phyloP scores from a whole-genome alignment of 2,113 vertebrate species.

The Macrotis lagotis region DNA sequence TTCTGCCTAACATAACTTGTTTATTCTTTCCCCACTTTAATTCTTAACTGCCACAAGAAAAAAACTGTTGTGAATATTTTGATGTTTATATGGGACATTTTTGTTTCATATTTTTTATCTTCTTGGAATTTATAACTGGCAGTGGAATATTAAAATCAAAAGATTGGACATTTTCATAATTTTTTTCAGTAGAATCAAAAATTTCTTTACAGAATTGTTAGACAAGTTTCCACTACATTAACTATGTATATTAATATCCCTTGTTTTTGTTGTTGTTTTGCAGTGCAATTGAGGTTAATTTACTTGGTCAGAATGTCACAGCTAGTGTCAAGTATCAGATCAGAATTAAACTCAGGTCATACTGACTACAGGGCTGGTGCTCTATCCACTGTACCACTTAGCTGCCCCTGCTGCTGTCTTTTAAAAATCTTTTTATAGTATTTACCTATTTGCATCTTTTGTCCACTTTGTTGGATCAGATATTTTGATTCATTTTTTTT shows the following conservation, averaged over 20 bases:
- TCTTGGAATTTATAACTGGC: not conserved
- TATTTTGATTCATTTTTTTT: too few species aligned
- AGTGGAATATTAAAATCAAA: not conserved
- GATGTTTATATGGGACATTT: not conserved
- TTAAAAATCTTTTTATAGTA: too few species aligned
- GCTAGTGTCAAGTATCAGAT: too few species aligned
- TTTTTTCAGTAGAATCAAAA: not conserved
- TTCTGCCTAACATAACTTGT: not conserved
- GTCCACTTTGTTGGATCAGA: too few species aligned
- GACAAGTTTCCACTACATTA: not conserved
- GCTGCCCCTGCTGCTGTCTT: too few species aligned
- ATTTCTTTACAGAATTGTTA: not conserved
- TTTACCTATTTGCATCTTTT: too few species aligned
- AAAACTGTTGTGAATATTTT: not conserved
- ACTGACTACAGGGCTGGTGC: too few species aligned
- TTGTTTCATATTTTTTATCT: not conserved
- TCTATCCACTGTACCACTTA: too few species aligned
- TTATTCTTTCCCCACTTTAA: not conserved
- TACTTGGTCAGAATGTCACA: too few species aligned
- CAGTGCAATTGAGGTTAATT: too few species aligned
- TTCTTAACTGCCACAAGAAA: not conserved
- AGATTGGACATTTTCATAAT: not conserved
- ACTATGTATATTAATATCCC: not conserved
- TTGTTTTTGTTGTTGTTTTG: not conserved
- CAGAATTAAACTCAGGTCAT: too few species aligned